Evolutionary conservation across 2,797 vertebrate genomes (phyloP), one percentile per base, ranked within the genome.

Genomic region (Selene dorsalis): DNA sequence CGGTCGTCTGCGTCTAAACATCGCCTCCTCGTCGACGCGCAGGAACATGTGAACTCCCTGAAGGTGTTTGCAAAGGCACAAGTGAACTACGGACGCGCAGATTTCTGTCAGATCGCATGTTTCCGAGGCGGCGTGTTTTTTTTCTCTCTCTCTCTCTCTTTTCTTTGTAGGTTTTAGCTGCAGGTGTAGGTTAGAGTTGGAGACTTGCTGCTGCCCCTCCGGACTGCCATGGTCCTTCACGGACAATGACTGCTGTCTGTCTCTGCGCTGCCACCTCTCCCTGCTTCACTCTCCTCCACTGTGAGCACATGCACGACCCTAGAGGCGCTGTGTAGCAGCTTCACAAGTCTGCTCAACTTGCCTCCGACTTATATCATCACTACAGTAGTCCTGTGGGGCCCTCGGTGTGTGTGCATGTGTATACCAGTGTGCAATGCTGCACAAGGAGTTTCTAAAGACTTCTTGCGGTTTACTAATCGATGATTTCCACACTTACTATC

Each of bases 311-410:
- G 47, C 66, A 3, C 74, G 39, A 60, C 88, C 69, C 85, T 83
- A 80, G 89, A 84, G 91, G 89, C 87, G 84, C 83, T 77, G 87
- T 81, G 84, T 3, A 55, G 85, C 75, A 70, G 65, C 67, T 43
- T 32, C 73, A 59, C 73, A 35, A 75, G 59, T 79, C 70, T 60
- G 52, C 52, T 58, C 66, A 73, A 83, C 61, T 76, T 72, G 28
- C 26, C 53, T 77, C 6, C 28, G 58, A 80, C 59, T 73, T 50
- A 32, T 38, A 12, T 63, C 84, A 69, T 47, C 79, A 84, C 79
- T 77, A 52, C 78, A 71, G 13, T 52, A 38, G 79, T 87, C 79
- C 57, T 45, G 11, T 41, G 78, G 82, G 78, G 61, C 50, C n/a
- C 28, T 0, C 5, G 20, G 30, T 60, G 48, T 43, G 26, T 62